Conservation (phyloP, 2,113 vertebrate species). For the Desmodus rotundus region DNA sequence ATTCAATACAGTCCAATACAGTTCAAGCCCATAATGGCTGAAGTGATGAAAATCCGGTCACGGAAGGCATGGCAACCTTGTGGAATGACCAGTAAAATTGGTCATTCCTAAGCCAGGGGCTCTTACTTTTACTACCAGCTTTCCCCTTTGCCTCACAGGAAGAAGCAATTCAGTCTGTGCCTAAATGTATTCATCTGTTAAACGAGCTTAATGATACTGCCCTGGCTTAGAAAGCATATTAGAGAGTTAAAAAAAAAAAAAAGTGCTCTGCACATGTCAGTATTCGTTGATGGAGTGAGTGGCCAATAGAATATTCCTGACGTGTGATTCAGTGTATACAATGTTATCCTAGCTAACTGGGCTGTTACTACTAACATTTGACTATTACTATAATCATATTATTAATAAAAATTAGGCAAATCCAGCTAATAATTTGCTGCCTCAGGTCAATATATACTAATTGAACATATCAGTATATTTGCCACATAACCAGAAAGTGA, state of each 20-base stretch:
- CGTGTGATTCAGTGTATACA: background rate
- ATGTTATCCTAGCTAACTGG: background rate
- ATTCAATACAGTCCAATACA: background rate
- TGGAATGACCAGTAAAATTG: background rate
- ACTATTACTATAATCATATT: background rate
- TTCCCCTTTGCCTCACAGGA: background rate
- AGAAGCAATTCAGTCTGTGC: background rate
- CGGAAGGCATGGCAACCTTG: background rate
- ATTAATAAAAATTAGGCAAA: background rate
- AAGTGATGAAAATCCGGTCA: background rate
- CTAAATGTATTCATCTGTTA: background rate
- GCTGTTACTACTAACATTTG: background rate
- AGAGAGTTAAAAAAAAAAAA: background rate
- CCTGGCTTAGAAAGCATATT: background rate
- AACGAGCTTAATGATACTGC: background rate
- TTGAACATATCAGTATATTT: constrained; percentile 18
- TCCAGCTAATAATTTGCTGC: background rate
- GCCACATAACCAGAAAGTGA: constrained; percentile 17
- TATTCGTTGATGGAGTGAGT: background rate
- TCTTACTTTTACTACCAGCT: background rate
- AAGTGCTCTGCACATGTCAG: background rate
- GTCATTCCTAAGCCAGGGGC: background rate
- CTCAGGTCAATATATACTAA: background rate
- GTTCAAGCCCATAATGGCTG: background rate
- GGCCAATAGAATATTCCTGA: background rate